phyloP scores from a whole-genome alignment of 2,888 invertebrate genomes.

The Eretmocerus hayati region DNA sequence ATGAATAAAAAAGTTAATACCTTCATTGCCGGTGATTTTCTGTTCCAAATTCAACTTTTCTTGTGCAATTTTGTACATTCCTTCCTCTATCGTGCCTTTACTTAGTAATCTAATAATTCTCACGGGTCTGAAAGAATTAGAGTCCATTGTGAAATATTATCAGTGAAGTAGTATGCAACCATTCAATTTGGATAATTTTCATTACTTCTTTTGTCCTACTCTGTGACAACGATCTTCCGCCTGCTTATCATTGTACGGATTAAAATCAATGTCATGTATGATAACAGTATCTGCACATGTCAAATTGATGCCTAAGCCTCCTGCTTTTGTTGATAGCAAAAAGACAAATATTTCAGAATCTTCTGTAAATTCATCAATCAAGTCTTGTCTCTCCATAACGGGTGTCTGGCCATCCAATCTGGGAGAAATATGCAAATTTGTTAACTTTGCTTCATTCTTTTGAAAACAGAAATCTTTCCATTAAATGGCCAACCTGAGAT shows the following conservation, averaged over 20 bases:
- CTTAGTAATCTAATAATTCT: conserved; percentile 78
- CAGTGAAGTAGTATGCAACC: too few relatives aligned
- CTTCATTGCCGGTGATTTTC: conserved; percentile 66
- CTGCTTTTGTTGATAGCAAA: conserved; percentile 86
- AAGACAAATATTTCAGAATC: conserved; percentile 80
- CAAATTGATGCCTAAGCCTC: conserved; percentile 92
- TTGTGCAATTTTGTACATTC: conserved; percentile 81
- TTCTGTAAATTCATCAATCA: conserved; percentile 83
- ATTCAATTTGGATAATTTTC: too few relatives aligned
- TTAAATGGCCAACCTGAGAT: conserved; percentile 47
- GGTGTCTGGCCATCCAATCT: conserved; percentile 88
- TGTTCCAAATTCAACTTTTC: conserved; percentile 87
- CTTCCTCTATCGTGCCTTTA: conserved; percentile 85
- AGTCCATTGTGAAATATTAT: background rate
- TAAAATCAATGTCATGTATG: conserved; percentile 96
- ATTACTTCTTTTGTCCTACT: conserved; percentile 55
- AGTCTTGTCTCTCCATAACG: conserved; percentile 74
- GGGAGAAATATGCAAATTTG: background rate
- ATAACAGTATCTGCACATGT: conserved; percentile 93
- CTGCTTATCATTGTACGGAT: conserved; percentile 97
- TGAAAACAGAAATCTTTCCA: background rate
- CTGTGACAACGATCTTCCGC: conserved; percentile 81
- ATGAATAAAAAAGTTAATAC: conserved; percentile 38
- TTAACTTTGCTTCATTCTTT: conserved; percentile 1
- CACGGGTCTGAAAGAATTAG: conserved; percentile 64